These are phyloP conservation scores for Enteromius afrohamiltoni DNA, from an alignment of 2,797 vertebrate genomes.

Conservation along the genomic window DNA sequence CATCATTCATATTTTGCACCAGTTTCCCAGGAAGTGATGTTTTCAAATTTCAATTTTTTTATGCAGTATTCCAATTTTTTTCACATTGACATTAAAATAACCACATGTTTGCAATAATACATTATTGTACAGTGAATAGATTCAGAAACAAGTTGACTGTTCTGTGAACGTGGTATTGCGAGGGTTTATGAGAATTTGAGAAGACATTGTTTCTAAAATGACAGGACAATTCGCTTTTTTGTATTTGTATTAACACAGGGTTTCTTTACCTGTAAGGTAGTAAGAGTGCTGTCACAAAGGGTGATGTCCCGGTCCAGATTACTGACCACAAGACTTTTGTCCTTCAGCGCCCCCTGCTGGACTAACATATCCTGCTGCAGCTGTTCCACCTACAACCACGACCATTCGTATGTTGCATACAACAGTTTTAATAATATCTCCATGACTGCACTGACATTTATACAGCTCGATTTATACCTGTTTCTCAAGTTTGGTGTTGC, in stretches of 20 bases:
- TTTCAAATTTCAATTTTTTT: too few relatives aligned
- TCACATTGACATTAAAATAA: not conserved
- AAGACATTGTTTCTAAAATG: not conserved
- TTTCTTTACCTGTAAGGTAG: slow-evolving; percentile 80
- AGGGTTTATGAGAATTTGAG: not conserved
- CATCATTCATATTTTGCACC: too few relatives aligned
- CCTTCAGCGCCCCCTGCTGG: slow-evolving; percentile 84
- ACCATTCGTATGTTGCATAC: not conserved
- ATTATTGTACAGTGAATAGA: not conserved
- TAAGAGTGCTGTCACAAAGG: slow-evolving; percentile 77
- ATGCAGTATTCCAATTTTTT: too few relatives aligned
- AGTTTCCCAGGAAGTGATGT: not conserved
- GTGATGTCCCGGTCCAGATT: slow-evolving; percentile 82
- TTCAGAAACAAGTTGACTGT: not conserved
- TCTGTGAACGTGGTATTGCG: not conserved
- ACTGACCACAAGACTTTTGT: slow-evolving; percentile 76
- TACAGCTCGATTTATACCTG: slow-evolving; percentile 73
- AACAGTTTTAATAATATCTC: not conserved
- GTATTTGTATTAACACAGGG: not conserved
- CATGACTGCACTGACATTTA: not conserved
- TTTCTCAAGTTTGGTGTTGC: slow-evolving; percentile 81
- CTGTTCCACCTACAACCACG: slow-evolving; percentile 79
- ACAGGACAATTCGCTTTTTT: not conserved
- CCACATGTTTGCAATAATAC: not conserved
- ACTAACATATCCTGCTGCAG: slow-evolving; percentile 81